Base-by-base conservation (phyloP, 1,140 invertebrate species). In the Anastatus disparis region DNA sequence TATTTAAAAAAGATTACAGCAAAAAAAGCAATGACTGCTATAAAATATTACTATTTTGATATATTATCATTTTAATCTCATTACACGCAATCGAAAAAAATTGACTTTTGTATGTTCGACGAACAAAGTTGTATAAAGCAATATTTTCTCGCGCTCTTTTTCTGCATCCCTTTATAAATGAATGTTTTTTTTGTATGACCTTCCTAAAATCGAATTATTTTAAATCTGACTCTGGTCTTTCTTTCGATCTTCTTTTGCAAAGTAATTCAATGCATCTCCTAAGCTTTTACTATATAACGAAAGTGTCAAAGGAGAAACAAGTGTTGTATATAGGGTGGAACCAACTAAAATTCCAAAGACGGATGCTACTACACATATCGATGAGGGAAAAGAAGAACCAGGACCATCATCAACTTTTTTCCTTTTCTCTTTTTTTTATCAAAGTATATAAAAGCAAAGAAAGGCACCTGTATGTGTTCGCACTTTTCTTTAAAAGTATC, bases 331-430 rank as follows among this genome's bases (percentile, higher is more conserved):
- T 44, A 10, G 6, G 3, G 50, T 68, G 75, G 77, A 71, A 79
- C 79, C 81, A 84, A 84, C 84, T 85, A 84, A 85, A 84, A 85
- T 85, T 85, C 84, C 84, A 74, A 62, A 67, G 73, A 70, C 77
- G 82, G 81, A 80, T 82, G 77, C 78, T 78, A 77, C 75, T 77
- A 78, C 79, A 83, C 79, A 83, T 84, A 84, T 84, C 79, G 82
- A 85, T 83, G 80, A 83, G 77, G 42, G 70, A 29, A 72, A 71
- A 29, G 38, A 29, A 59, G 63, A 68, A 31, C 9, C 3, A 29
- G 27, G 53, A 9, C 2, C 13, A 3, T 27, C 26, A 4, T 26
- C 50, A 12, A 42, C n/a, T n/a, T n/a, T n/a, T n/a, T n/a, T n/a
- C n/a, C n/a, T n/a, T n/a, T n/a, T n/a, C n/a, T n/a, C n/a, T n/a